phyloP scores from a whole-genome alignment of 1,140 invertebrate genomes.

The Brachionus angularis region DNA sequence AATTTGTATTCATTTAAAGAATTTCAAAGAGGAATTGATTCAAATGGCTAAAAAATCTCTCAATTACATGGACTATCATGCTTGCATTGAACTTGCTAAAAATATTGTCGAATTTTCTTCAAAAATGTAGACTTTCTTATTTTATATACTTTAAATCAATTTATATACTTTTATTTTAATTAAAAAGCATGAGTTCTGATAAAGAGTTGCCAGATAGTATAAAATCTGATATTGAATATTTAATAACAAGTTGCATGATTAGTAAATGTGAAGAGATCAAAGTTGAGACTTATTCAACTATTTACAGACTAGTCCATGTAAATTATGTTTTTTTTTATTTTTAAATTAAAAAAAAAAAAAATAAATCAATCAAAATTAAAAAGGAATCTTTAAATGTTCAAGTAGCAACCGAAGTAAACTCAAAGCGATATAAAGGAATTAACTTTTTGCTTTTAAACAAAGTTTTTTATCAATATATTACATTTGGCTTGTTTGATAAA shows the following conservation, averaged over 20 bases:
- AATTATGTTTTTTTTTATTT: neutral
- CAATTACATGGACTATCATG: conserved; percentile 33
- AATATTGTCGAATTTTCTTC: conserved; percentile 15
- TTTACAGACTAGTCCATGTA: conserved; percentile 10
- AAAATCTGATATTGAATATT: conserved; percentile 23
- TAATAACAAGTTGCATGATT: conserved; percentile 36
- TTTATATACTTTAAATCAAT: too few species aligned
- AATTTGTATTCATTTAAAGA: neutral
- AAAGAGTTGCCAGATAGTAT: conserved; percentile 4
- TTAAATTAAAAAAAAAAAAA: neutral
- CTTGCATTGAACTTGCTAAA: neutral
- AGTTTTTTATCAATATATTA: conserved; percentile 26
- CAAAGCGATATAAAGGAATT: conserved; percentile 24
- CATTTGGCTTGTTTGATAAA: conserved; percentile 32
- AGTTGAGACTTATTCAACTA: conserved; percentile 10
- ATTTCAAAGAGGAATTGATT: neutral
- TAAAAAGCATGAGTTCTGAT: conserved; percentile 6
- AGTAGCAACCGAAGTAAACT: conserved; percentile 29
- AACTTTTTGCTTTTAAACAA: conserved; percentile 38
- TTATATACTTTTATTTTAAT: neutral
- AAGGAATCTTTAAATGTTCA: conserved; percentile 34
- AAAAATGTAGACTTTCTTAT: neutral
- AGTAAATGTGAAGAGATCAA: conserved; percentile 20
- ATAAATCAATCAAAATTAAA: neutral
- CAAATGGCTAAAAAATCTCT: conserved; percentile 35